Percentiles rank a stretch among this genome's conserved stretches.
Conservation (phyloP, 1,140 invertebrate genomes). For the Pararge aegeria region DNA sequence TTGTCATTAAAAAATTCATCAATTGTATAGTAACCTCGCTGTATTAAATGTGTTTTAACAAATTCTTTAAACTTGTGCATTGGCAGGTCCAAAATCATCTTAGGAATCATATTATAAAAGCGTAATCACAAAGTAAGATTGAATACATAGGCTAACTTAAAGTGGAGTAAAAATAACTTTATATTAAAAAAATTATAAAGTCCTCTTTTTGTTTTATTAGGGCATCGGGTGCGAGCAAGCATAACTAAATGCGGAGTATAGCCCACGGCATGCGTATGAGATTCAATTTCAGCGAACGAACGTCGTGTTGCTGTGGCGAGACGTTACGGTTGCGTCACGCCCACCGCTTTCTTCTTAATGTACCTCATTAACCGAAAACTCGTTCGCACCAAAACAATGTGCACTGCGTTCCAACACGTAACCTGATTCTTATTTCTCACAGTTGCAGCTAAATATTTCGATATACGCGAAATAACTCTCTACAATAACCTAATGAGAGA, state of each 20-base stretch:
- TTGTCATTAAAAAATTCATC: too few species aligned
- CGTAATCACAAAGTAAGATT: too few species aligned
- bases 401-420: constrained; percentile 43
- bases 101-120: too few species aligned
- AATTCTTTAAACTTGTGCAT: too few species aligned
- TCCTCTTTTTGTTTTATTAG: too few species aligned
- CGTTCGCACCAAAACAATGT: constrained; percentile 57
- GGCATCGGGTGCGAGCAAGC: constrained; percentile 27
- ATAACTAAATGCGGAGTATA: constrained; percentile 54
- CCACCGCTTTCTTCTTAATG: constrained; percentile 57
- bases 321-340: constrained; percentile 44
- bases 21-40: too few species aligned
- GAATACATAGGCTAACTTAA: too few species aligned
- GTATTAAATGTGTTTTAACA: too few species aligned
- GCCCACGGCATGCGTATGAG: constrained; percentile 50
- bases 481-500: constrained; percentile 24
- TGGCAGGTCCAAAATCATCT: too few species aligned
- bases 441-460: constrained; percentile 27
- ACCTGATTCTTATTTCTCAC: constrained; percentile 46
- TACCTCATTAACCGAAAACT: constrained; percentile 67
- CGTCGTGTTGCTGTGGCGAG: constrained; percentile 20
- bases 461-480: constrained; percentile 19
- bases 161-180: too few species aligned
- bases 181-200: too few species aligned
- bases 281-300: constrained; percentile 68